Percentiles rank a stretch among this genome's conserved stretches.
phyloP scores from a whole-genome alignment of 1,140 invertebrate genomes.

The Bemisia tabaci region DNA sequence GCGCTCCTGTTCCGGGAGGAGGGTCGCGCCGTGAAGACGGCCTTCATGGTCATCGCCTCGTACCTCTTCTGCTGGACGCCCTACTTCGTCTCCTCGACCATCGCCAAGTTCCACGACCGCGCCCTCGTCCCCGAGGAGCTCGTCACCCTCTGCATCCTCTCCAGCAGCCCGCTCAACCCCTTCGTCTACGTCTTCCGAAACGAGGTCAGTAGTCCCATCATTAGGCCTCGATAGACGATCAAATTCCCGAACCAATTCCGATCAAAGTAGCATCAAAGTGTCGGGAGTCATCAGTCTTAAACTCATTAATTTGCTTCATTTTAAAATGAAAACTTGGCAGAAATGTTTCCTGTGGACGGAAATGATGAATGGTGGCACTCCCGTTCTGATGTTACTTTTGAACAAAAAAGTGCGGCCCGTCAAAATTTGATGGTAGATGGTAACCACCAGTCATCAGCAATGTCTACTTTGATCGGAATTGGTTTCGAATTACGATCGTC shows the following conservation, averaged over 20 bases:
- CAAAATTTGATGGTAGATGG: no score
- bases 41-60: conserved; percentile 37
- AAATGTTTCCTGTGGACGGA: no score
- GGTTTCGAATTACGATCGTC: no score
- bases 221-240: no score
- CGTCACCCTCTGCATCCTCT: conserved; percentile 19
- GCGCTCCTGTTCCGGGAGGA: conserved; percentile 37
- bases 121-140: conserved; percentile 13
- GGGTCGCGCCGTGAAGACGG: conserved; percentile 39
- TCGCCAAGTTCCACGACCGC: conserved; percentile 7
- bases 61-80: conserved; percentile 40
- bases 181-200: conserved; percentile 43
- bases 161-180: conserved; percentile 32
- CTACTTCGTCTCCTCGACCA: conserved; percentile 30
- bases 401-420: no score
- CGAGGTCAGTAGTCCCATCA: conserved; percentile 20
- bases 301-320: no score
- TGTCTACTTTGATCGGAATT: no score
- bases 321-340: no score
- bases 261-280: no score
- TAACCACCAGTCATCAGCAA: background rate
- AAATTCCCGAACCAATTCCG: no score
- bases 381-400: background rate
- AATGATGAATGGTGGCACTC: no score
- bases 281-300: no score